Conservation (phyloP, 2,888 invertebrate genomes). For the Leptopilina drosophilae region DNA sequence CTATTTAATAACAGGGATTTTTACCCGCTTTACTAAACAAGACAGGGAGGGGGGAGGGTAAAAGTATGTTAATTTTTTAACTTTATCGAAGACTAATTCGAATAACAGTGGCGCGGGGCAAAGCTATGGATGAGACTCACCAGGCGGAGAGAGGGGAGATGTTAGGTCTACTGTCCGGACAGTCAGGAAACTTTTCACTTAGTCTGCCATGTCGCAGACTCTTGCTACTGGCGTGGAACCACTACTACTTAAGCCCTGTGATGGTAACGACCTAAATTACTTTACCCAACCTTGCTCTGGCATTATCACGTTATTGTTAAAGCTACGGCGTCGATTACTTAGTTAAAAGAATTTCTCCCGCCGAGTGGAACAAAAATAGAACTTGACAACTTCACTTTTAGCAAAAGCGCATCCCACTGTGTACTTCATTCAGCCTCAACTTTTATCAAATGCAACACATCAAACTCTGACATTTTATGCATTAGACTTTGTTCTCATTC, state of each 20-base stretch:
- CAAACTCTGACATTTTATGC: neutral
- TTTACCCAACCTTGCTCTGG: conserved; percentile 21
- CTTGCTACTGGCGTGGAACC: conserved; percentile 32
- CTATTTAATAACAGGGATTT: neutral
- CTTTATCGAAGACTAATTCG: conserved; percentile 4
- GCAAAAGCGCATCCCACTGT: neutral
- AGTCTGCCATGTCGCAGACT: conserved; percentile 45
- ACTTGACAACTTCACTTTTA: conserved; percentile 12
- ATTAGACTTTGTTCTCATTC: too few species aligned
- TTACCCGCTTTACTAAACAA: neutral
- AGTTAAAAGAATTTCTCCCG: conserved; percentile 11
- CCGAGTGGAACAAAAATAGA: neutral
- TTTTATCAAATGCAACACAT: neutral
- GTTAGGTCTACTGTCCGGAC: conserved; percentile 43
- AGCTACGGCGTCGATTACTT: conserved; percentile 27
- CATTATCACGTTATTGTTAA: conserved; percentile 29
- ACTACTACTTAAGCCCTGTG: conserved; percentile 37
- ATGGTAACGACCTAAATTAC: conserved; percentile 40
- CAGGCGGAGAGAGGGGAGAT: neutral
- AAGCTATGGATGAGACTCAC: neutral
- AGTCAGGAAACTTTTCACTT: conserved; percentile 61
- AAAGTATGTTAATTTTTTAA: conserved; percentile 13
- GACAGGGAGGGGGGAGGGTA: neutral
- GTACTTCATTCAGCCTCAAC: neutral
- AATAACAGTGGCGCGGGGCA: neutral